Evolutionary conservation across 1,140 invertebrate genomes (phyloP), one percentile per base, ranked within the genome.

Genomic region (Monochamus saltuarius): DNA sequence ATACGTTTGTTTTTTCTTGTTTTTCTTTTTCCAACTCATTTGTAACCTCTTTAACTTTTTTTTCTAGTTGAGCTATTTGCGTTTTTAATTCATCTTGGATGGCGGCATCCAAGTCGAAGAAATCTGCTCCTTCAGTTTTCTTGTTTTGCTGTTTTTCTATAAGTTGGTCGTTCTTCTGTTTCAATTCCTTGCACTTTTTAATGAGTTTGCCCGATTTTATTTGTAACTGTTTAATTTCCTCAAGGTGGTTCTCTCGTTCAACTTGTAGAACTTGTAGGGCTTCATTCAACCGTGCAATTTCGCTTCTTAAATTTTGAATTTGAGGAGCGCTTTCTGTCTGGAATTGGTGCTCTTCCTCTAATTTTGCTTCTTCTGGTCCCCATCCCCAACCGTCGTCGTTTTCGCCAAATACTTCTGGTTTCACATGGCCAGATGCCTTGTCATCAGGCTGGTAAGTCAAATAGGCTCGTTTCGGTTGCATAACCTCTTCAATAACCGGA

Each of bases 161-260:
- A n/a, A 87, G 68, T 64, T 79, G 76, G n/a, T 87, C 85, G 68
- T 85, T 82, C 67, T 83, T 82, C 2, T 77, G 53, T 75, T 90
- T 88, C 56, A 88, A 81, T 69, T 90, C 88, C 68, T 90, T 90
- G 1, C 90, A 72, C 73, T 90, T 90, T 67, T 76, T 90, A 59
- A 91, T 76, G 11, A 88, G 80, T 77, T 89, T 90, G 7, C 80
- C 78, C 19, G 84, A 83, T 66, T 88, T 89, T 1, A 82, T 67
- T 68, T 90, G 87, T 29, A 80, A 75, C 4, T 80, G 75, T 58
- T 81, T 80, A 7, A 86, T 77, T 45, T 89, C 86, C 17, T 83
- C 77, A n/a, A 78, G 70, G 4, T 83, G 62, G 13, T 71, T 73
- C 1, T 75, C 65, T 29, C 80, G 78, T 47, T 85, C 80, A 0